Evolutionary conservation across 2,113 vertebrate species (phyloP).

Genomic region (Crotalus helleri): DNA sequence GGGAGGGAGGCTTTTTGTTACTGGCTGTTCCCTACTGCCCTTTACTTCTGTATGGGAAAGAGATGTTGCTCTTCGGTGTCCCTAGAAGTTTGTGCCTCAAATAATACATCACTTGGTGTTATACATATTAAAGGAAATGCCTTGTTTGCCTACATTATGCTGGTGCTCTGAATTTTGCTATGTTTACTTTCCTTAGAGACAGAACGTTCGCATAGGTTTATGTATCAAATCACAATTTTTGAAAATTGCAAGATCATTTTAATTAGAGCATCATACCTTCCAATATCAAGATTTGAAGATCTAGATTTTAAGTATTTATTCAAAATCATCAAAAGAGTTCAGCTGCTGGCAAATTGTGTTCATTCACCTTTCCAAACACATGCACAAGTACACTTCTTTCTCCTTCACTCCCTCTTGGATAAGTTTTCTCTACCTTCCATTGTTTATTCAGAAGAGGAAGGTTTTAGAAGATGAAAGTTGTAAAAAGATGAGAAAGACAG

Average conservation of each 20-base stretch:
- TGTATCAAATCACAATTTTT: not conserved
- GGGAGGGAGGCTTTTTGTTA: constrained; percentile 72
- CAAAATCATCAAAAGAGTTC: not conserved
- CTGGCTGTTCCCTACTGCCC: constrained; percentile 66
- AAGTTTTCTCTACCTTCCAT: not conserved
- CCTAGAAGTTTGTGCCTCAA: constrained; percentile 42
- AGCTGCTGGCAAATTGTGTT: not conserved
- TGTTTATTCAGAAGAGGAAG: not conserved
- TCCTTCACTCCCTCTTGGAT: not conserved
- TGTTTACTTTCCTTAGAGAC: fast-evolving
- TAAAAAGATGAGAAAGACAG: not conserved
- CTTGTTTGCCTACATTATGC: constrained; percentile 25
- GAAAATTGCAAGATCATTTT: not conserved
- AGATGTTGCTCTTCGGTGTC: constrained; percentile 59
- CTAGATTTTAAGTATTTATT: not conserved
- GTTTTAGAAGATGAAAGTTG: not conserved
- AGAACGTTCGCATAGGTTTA: not conserved
- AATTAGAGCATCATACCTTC: not conserved
- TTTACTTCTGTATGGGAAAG: constrained; percentile 73
- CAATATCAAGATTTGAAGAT: not conserved
- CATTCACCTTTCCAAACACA: not conserved
- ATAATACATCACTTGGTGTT: constrained; percentile 28
- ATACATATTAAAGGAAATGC: constrained; percentile 21
- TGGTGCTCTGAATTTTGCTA: constrained; percentile 5
- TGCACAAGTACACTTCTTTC: not conserved